These are phyloP conservation scores for Ornithoptera alexandrae DNA, from an alignment of 2,888 invertebrate species.

Conservation along the genomic window DNA sequence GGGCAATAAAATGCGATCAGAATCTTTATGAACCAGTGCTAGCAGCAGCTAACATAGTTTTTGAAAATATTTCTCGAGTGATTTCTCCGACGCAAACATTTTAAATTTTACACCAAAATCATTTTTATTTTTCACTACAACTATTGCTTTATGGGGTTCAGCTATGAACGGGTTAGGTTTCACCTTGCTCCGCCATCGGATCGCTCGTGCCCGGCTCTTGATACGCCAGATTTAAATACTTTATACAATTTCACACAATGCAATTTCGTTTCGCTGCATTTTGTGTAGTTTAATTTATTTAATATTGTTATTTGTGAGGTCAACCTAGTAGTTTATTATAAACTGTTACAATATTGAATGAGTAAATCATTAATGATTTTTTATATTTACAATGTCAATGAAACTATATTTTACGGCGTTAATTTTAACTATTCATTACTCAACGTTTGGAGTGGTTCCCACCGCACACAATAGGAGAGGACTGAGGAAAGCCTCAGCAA, in stretches of 20 bases:
- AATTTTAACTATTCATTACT: neutral
- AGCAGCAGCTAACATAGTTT: too few species aligned
- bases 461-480: too few species aligned
- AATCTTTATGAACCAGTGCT: too few species aligned
- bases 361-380: conserved; percentile 11
- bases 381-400: neutral
- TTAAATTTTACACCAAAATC: too few species aligned
- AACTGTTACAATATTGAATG: conserved; percentile 16
- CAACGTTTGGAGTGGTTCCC: too few species aligned
- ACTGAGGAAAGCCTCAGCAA: too few species aligned
- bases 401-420: too few species aligned
- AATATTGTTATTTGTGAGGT: conserved; percentile 24
- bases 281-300: conserved; percentile 24
- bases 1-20: too few species aligned
- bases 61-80: too few species aligned
- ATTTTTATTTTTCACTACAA: neutral
- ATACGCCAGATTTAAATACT: conserved; percentile 53
- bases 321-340: conserved; percentile 16
- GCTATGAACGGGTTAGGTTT: conserved; percentile 41
- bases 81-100: too few species aligned
- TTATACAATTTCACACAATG: conserved; percentile 32
- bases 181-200: conserved; percentile 42
- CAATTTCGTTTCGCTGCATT: conserved; percentile 23
- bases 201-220: conserved; percentile 49
- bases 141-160: neutral